phyloP scores from a whole-genome alignment of 2,888 invertebrate species.

The Eupithecia centaureata region DNA sequence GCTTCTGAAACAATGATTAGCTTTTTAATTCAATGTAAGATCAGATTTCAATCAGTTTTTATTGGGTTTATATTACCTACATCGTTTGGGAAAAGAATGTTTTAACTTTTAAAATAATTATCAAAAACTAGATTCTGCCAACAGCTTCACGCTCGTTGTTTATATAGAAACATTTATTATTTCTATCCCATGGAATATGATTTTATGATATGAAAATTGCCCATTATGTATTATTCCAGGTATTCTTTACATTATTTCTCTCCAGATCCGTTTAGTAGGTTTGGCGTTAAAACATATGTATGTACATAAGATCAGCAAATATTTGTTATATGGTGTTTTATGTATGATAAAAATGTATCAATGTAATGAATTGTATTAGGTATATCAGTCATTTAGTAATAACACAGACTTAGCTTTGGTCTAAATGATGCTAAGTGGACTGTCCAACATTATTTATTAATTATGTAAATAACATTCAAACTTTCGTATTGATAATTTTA shows the following conservation, averaged over 20 bases:
- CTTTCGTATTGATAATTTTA: not conserved
- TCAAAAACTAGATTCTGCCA: not conserved
- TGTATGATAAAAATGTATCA: too few species aligned
- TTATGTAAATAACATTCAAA: not conserved
- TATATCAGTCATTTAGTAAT: too few species aligned
- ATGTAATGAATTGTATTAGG: too few species aligned
- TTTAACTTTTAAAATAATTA: not conserved
- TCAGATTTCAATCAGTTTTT: constrained; percentile 8
- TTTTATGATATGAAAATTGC: not conserved
- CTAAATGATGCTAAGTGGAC: too few species aligned
- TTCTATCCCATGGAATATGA: not conserved
- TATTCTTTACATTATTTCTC: not conserved
- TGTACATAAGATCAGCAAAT: too few species aligned
- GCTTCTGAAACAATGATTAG: constrained; percentile 13
- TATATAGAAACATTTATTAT: not conserved
- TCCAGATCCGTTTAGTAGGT: not conserved
- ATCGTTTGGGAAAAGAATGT: not conserved
- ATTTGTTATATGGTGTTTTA: too few species aligned
- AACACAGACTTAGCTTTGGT: too few species aligned
- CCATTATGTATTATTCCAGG: not conserved
- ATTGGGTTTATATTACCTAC: not conserved
- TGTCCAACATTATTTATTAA: too few species aligned
- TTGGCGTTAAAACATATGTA: not conserved
- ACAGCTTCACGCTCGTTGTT: not conserved
- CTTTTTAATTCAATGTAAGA: constrained; percentile 3